Evolutionary conservation across 2,797 vertebrate genomes (phyloP).

Genomic region (Pempheris klunzingeri): DNA sequence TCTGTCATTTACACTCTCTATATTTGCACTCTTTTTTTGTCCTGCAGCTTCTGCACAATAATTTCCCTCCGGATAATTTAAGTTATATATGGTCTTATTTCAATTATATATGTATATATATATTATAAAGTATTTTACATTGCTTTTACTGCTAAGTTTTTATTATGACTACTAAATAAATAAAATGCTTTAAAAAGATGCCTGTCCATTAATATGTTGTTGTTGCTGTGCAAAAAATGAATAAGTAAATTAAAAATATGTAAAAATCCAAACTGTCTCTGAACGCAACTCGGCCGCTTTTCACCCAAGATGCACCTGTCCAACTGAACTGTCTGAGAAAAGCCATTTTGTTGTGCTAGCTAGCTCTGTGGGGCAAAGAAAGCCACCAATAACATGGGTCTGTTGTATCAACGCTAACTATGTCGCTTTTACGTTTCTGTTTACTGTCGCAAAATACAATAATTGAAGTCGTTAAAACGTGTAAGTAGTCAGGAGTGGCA

Average conservation of each 20-base stretch:
- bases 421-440: slow-evolving; percentile 55
- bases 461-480: slow-evolving; percentile 33
- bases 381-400: slow-evolving; percentile 65
- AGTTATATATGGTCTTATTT: too few relatives aligned
- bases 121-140: too few relatives aligned
- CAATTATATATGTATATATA: too few relatives aligned
- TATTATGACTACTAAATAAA: not conserved
- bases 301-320: slow-evolving; percentile 85
- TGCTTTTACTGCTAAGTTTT: too few relatives aligned
- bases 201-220: not conserved
- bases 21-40: too few relatives aligned
- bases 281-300: slow-evolving; percentile 66
- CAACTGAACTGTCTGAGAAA: slow-evolving; percentile 73
- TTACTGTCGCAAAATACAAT: slow-evolving; percentile 36
- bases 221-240: too few relatives aligned
- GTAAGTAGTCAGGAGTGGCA: slow-evolving; percentile 43
- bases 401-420: slow-evolving; percentile 56
- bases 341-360: slow-evolving; percentile 88
- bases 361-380: slow-evolving; percentile 67
- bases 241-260: too few relatives aligned
- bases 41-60: too few relatives aligned
- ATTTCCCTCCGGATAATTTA: too few relatives aligned
- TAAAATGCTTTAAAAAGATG: not conserved
- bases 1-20: too few relatives aligned
- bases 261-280: slow-evolving; percentile 26